Base-by-base conservation (phyloP, 2,888 invertebrate species). In the Conistra vaccinii region DNA sequence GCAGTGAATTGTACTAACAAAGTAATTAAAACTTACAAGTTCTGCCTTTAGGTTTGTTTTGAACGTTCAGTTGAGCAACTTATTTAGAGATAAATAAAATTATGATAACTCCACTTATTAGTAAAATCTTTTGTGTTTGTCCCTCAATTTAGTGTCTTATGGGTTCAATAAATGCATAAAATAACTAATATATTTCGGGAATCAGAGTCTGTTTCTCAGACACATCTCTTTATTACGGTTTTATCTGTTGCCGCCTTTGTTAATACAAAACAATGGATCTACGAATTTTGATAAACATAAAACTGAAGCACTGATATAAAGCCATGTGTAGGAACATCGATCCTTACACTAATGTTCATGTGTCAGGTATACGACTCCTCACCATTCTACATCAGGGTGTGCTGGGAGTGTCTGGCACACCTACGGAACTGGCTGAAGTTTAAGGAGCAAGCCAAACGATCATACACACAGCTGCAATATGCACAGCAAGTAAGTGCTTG, bases 371-470 rank as follows among this genome's bases (percentile, higher is more conserved):
- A 67, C 55, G 69, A 80, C 39, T 65, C 71, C 1, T 72, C 70
- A 0, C 53, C 53, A 0, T 45, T 73, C n/a, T 86, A 72, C 61
- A 32, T 68, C 12, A 23, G 73, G 1, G 73, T 96, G 0, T 96
- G 96, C 71, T 96, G 95, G 95, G 96, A 95, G 75, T 96, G 96
- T 71, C 83, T 86, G 0, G 94, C 93, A 0, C 45, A 90, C 61
- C 80, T 95, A 23, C 88, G 87, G 0, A 85, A 87, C 5, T 90
- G 93, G 72, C 85, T 90, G 4, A 60, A 73, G 29, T 96, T 96
- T 88, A 93, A 92, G 74, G 67, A 80, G 3, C 91, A 89, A 35
- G 93, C 90, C 0, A 91, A 93, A 65, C 73, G 79, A 2, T 92
- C 92, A 12, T 94, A 93, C 72, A 79, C 78, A 0, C 87, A 90